phyloP scores from a whole-genome alignment of 2,888 invertebrate genomes.

The Scaptomyza tumidula region DNA sequence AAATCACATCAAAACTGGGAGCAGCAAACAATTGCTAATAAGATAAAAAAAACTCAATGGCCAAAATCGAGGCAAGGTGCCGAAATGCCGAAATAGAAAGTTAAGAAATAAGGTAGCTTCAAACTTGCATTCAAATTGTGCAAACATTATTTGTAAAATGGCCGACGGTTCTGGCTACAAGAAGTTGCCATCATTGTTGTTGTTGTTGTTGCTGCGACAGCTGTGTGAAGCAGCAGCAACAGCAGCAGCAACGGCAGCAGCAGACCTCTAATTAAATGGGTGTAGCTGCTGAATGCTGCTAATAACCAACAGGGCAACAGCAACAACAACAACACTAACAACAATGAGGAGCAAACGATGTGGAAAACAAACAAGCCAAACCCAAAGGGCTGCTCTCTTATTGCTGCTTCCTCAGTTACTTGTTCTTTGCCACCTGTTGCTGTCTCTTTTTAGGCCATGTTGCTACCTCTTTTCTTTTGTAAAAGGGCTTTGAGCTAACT shows the following conservation, averaged over 20 bases:
- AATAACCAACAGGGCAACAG: constrained; percentile 59
- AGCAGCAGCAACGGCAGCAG: constrained; percentile 36
- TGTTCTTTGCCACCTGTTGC: constrained; percentile 58
- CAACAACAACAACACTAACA: constrained; percentile 29
- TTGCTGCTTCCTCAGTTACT: neutral
- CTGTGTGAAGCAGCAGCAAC: constrained; percentile 46
- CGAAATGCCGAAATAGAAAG: constrained; percentile 58
- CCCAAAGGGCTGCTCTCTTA: constrained; percentile 51
- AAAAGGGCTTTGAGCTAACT: neutral
- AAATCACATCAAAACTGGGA: constrained; percentile 60
- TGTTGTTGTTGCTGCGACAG: constrained; percentile 29
- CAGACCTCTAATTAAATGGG: constrained; percentile 71
- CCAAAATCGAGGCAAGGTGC: neutral
- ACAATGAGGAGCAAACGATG: constrained; percentile 43
- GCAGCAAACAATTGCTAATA: constrained; percentile 31
- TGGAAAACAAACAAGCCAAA: constrained; percentile 62
- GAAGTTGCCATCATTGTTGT: constrained; percentile 26
- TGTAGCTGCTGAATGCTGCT: constrained; percentile 70
- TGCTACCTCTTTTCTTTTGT: neutral
- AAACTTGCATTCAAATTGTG: constrained; percentile 1
- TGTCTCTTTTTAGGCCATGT: constrained; percentile 21
- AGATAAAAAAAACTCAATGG: neutral
- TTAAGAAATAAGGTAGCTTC: neutral
- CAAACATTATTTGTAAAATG: constrained; percentile 51
- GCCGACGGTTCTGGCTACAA: constrained; percentile 37